Conservation (phyloP, 2,888 invertebrate species). For the Nomada fucata region DNA sequence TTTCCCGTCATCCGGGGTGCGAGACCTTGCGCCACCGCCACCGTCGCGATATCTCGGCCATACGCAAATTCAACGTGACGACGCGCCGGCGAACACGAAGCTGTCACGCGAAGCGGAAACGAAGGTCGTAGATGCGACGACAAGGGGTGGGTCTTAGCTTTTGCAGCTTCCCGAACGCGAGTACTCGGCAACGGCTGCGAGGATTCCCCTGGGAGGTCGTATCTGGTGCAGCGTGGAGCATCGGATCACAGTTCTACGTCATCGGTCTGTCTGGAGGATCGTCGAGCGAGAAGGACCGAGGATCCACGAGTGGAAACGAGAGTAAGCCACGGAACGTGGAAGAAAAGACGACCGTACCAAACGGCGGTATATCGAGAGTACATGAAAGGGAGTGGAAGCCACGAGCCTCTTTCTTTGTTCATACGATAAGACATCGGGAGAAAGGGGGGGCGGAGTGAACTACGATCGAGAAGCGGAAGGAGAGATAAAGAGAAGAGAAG, state of each 20-base stretch:
- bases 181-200: slow-evolving; percentile 59
- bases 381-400: slow-evolving; percentile 30
- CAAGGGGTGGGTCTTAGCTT: slow-evolving; percentile 38
- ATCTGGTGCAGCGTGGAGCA: slow-evolving; percentile 47
- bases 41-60: not conserved
- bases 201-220: slow-evolving; percentile 55
- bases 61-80: slow-evolving; percentile 24
- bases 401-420: slow-evolving; percentile 25
- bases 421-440: slow-evolving; percentile 21
- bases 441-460: slow-evolving; percentile 2
- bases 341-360: slow-evolving; percentile 34
- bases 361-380: slow-evolving; percentile 31
- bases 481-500: not conserved
- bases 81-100: slow-evolving; percentile 10
- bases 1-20: not conserved
- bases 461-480: not conserved
- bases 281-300: slow-evolving; percentile 13
- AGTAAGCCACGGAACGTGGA: not conserved
- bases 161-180: slow-evolving; percentile 37
- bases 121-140: slow-evolving; percentile 59
- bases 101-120: slow-evolving; percentile 37
- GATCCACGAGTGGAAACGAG: slow-evolving; percentile 28
- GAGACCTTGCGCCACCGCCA: not conserved
- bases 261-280: slow-evolving; percentile 53
- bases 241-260: slow-evolving; percentile 62